These are phyloP conservation scores for Sinosuthora webbiana DNA, from an alignment of 2,113 vertebrate genomes.

Conservation along the genomic window DNA sequence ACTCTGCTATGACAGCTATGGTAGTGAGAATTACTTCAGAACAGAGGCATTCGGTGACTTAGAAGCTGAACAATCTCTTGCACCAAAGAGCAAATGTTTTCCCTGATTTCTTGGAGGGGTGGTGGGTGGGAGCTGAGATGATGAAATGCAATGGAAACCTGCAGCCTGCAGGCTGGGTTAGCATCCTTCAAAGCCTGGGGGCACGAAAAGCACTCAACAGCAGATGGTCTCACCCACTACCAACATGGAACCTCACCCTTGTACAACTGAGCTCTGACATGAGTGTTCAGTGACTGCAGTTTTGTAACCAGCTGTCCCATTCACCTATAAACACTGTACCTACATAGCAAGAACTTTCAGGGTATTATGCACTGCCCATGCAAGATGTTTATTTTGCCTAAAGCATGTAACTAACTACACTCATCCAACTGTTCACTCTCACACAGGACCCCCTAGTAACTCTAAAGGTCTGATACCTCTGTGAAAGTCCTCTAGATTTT, in stretches of 20 bases:
- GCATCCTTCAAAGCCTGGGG: background rate
- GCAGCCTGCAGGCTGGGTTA: background rate
- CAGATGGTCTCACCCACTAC: background rate
- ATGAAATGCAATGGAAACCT: background rate
- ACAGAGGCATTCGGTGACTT: background rate
- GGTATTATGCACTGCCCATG: background rate
- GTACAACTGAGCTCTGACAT: background rate
- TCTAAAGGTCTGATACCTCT: background rate
- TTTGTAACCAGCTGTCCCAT: background rate
- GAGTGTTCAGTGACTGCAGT: background rate
- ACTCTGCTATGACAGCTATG: background rate
- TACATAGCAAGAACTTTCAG: background rate
- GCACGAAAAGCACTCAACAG: background rate
- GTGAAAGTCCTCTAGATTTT: background rate
- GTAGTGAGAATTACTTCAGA: constrained; percentile 5
- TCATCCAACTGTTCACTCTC: background rate
- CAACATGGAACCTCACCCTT: background rate
- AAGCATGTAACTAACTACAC: background rate
- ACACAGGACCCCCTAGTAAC: background rate
- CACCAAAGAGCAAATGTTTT: constrained; percentile 8
- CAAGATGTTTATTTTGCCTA: background rate
- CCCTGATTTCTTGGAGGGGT: background rate
- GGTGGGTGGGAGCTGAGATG: background rate
- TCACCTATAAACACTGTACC: background rate
- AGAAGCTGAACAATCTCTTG: background rate